These are phyloP conservation scores for Phyto melanocephala DNA, from an alignment of 2,888 invertebrate species.

Conservation along the genomic window DNA sequence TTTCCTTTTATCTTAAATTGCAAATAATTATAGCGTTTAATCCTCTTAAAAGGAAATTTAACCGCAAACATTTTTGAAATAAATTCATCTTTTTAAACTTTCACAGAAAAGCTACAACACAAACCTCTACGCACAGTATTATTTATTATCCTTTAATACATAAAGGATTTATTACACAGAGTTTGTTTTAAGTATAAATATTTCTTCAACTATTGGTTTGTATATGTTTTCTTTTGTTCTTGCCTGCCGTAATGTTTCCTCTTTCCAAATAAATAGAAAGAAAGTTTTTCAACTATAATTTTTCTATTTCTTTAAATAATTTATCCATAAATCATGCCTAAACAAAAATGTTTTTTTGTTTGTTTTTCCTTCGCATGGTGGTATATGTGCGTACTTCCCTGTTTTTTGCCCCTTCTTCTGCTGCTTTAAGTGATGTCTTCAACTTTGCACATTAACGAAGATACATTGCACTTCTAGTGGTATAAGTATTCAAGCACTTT, in stretches of 20 bases:
- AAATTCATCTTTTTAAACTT: conserved; percentile 52
- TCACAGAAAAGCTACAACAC: background rate
- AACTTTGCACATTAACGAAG: conserved; percentile 65
- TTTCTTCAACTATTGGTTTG: conserved; percentile 11
- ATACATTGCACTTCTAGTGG: conserved; percentile 63
- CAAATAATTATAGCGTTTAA: conserved; percentile 51
- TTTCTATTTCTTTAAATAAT: conserved; percentile 62
- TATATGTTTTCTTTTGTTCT: background rate
- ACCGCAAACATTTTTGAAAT: conserved; percentile 44
- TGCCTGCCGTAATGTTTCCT: conserved; percentile 23
- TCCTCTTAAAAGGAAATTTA: conserved; percentile 31
- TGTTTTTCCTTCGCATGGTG: background rate
- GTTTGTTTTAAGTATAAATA: conserved; percentile 19
- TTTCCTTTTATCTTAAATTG: conserved; percentile 35
- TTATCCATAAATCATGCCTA: conserved; percentile 64
- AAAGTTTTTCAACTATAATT: conserved; percentile 52
- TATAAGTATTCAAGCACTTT: conserved; percentile 36
- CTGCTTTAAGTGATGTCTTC: conserved; percentile 58
- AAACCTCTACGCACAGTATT: conserved; percentile 17
- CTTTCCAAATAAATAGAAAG: background rate
- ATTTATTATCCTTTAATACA: conserved; percentile 55
- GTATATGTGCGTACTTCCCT: conserved; percentile 13
- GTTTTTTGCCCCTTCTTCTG: background rate
- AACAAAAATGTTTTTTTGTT: conserved; percentile 46
- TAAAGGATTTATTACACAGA: conserved; percentile 52